Evolutionary conservation across 2,797 vertebrate species (phyloP).

Genomic region (Hoplostethus atlanticus): DNA sequence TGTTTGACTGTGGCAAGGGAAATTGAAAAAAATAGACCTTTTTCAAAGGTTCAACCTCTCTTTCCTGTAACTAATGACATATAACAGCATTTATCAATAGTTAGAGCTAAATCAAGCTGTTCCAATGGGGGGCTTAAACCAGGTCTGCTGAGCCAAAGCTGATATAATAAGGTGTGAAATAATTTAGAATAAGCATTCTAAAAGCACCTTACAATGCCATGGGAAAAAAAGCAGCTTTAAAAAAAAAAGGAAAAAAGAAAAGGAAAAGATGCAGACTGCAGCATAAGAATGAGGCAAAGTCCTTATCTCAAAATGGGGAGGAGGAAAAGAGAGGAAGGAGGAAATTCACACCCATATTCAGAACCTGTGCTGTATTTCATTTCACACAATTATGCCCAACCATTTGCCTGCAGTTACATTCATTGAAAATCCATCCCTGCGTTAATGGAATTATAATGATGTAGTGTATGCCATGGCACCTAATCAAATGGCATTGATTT

Average conservation of each 20-base stretch:
- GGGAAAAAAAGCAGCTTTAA: slow-evolving; percentile 26
- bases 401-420: slow-evolving; percentile 81
- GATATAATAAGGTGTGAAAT: slow-evolving; percentile 63
- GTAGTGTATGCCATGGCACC: slow-evolving; percentile 78
- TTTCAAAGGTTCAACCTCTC: slow-evolving; percentile 25
- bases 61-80: slow-evolving; percentile 32
- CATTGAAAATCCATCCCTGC: slow-evolving; percentile 84
- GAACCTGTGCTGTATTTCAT: slow-evolving; percentile 77
- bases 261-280: slow-evolving; percentile 52
- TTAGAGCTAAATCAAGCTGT: slow-evolving; percentile 42
- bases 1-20: slow-evolving; percentile 9
- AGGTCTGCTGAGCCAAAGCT: slow-evolving; percentile 36
- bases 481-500: slow-evolving; percentile 87
- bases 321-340: slow-evolving; percentile 50
- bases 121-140: slow-evolving; percentile 40
- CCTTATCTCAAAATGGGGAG: slow-evolving; percentile 59
- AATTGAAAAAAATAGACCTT: slow-evolving; percentile 7
- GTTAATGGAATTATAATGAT: slow-evolving; percentile 88
- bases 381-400: slow-evolving; percentile 79
- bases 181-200: slow-evolving; percentile 49
- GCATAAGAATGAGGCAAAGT: slow-evolving; percentile 51
- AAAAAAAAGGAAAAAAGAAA: slow-evolving; percentile 8
- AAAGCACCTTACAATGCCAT: slow-evolving; percentile 50
- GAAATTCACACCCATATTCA: slow-evolving; percentile 64
- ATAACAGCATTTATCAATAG: slow-evolving; percentile 35